These are phyloP conservation scores for Hipposideros larvatus DNA, from an alignment of 2,797 vertebrate species.

Conservation along the genomic window DNA sequence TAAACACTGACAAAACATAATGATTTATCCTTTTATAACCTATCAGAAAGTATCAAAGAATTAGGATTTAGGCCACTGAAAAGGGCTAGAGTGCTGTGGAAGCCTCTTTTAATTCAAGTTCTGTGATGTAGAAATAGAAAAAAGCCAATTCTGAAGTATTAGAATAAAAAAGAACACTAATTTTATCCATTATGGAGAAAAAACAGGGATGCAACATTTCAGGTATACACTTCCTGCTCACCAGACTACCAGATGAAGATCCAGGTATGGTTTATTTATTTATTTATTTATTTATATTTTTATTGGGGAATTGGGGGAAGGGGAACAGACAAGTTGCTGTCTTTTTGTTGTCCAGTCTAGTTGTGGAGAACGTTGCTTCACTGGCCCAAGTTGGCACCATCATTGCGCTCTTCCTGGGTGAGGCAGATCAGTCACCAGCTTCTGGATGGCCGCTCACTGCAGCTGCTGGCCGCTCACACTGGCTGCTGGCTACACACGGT, in stretches of 20 bases:
- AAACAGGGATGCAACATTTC: background rate
- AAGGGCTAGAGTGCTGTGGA: background rate
- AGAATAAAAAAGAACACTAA: background rate
- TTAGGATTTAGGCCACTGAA: background rate
- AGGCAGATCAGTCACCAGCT: no score
- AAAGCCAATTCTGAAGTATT: background rate
- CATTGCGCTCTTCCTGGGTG: no score
- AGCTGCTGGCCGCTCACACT: no score
- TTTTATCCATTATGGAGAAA: background rate
- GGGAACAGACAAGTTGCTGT: no score
- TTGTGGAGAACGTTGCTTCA: no score
- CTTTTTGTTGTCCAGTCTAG: no score
- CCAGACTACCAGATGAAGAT: background rate
- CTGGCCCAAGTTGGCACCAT: no score
- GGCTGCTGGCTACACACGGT: no score
- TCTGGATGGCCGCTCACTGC: no score
- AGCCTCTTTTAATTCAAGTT: constrained; percentile 3
- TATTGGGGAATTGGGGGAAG: no score
- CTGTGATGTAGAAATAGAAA: background rate
- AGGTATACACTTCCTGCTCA: background rate
- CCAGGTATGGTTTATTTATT: background rate
- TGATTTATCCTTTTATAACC: background rate
- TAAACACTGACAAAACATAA: constrained; percentile 24
- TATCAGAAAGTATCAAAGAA: background rate
- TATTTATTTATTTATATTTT: no score